Evolutionary conservation across 2,113 vertebrate genomes (phyloP).

Genomic region (Myrmecophaga tridactyla): DNA sequence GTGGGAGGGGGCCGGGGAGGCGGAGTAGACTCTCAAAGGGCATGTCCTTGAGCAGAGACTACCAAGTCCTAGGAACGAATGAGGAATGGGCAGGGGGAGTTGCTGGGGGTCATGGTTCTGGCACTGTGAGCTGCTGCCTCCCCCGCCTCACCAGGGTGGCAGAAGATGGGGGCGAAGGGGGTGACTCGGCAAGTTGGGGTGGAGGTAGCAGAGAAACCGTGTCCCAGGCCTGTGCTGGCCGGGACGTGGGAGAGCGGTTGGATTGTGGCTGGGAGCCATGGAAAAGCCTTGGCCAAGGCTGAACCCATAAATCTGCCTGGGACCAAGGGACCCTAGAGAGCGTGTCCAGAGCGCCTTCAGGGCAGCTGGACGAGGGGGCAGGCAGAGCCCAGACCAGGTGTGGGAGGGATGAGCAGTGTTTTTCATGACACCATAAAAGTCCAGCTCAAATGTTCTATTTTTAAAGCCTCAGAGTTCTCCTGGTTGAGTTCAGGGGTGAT

Average conservation of each 20-base stretch:
- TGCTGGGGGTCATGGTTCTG: neutral
- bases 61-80: neutral
- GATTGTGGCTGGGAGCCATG: constrained; percentile 58
- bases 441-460: constrained; percentile 60
- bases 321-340: neutral
- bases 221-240: constrained; percentile 2
- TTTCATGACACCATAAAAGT: constrained; percentile 74
- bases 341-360: constrained; percentile 3
- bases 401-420: constrained; percentile 43
- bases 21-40: neutral
- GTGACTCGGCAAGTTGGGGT: constrained; percentile 47
- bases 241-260: constrained; percentile 59
- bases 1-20: neutral
- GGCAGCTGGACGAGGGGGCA: constrained; percentile 40
- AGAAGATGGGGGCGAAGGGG: neutral
- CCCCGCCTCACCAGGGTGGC: neutral
- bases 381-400: constrained; percentile 64
- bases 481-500: neutral
- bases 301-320: constrained; percentile 85
- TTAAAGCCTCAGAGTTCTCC: constrained; percentile 53
- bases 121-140: too few relatives aligned
- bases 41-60: neutral
- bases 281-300: constrained; percentile 84
- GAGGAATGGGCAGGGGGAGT: neutral
- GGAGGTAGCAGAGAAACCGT: constrained; percentile 58